Evolutionary conservation across 2,113 vertebrate species (phyloP).

Genomic region (Platysternon megacephalum): DNA sequence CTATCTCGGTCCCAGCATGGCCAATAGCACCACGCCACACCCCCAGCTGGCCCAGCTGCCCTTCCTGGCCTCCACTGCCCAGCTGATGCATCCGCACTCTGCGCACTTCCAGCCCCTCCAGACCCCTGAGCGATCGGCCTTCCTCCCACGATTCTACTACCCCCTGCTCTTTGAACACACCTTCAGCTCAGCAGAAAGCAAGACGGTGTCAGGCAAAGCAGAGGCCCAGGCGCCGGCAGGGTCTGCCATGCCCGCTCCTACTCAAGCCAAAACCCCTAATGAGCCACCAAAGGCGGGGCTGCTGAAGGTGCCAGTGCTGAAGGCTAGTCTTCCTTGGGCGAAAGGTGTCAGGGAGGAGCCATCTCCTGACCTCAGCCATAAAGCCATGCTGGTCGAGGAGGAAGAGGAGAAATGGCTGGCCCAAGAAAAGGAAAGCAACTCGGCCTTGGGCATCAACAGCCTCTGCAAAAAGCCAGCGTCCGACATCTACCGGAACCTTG

Average conservation of each 20-base stretch:
- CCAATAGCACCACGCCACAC: slow-evolving; percentile 73
- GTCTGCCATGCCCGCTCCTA: slow-evolving; percentile 11
- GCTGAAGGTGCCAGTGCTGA: slow-evolving; percentile 85
- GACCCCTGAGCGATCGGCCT: slow-evolving; percentile 78
- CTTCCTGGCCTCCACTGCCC: slow-evolving; percentile 88
- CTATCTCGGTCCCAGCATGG: slow-evolving; percentile 87
- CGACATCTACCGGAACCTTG: slow-evolving; percentile 26
- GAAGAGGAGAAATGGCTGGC: slow-evolving; percentile 76
- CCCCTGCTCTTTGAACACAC: slow-evolving; percentile 91
- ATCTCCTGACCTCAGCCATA: slow-evolving; percentile 13
- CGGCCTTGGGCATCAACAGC: slow-evolving; percentile 32
- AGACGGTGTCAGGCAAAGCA: slow-evolving; percentile 75
- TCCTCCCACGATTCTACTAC: slow-evolving; percentile 90
- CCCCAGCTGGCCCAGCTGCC: slow-evolving; percentile 87
- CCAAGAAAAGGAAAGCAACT: slow-evolving; percentile 60
- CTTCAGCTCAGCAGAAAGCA: slow-evolving; percentile 72
- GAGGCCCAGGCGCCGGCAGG: slow-evolving; percentile 66
- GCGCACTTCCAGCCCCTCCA: slow-evolving; percentile 78
- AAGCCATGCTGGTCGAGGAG: slow-evolving; percentile 39
- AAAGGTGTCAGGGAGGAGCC: slow-evolving; percentile 67
- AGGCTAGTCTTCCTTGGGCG: slow-evolving; percentile 70
- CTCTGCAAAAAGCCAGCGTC: slow-evolving; percentile 35
- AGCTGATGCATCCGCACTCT: slow-evolving; percentile 85
- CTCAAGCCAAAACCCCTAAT: slow-evolving; percentile 66
- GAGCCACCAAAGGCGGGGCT: slow-evolving; percentile 81